Evolutionary conservation across 2,113 vertebrate species (phyloP).

Genomic region (Todiramphus saurophagus): DNA sequence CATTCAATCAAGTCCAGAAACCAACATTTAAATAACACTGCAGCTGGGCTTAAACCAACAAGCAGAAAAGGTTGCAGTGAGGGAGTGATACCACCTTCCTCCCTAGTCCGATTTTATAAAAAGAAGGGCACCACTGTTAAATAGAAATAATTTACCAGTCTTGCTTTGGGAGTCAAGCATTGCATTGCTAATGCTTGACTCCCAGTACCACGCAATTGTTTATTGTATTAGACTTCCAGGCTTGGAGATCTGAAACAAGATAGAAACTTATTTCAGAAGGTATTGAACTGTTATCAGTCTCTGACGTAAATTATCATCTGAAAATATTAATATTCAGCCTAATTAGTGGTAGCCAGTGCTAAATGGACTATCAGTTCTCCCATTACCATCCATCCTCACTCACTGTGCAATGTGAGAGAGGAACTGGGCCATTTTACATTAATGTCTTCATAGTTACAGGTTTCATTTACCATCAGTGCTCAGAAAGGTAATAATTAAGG

Average conservation of each 20-base stretch:
- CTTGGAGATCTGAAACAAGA: not conserved
- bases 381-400: accelerated
- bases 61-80: not conserved
- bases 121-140: not conserved
- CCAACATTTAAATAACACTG: constrained; percentile 17
- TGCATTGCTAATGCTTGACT: not conserved
- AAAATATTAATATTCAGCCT: not conserved
- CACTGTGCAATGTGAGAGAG: not conserved
- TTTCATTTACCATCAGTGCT: not conserved
- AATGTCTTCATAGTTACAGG: not conserved
- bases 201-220: not conserved
- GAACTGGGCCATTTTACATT: not conserved
- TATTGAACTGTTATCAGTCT: not conserved
- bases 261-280: not conserved
- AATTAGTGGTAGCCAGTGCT: not conserved
- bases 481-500: not conserved
- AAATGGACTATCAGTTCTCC: not conserved
- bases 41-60: constrained; percentile 31
- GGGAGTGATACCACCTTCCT: not conserved
- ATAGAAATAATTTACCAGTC: not conserved
- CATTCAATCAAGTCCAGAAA: constrained; percentile 52
- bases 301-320: not conserved
- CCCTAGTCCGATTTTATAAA: not conserved
- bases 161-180: not conserved
- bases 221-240: not conserved